Evolutionary conservation across 2,888 invertebrate species (phyloP).

Genomic region (Exephanes ischioxanthus): DNA sequence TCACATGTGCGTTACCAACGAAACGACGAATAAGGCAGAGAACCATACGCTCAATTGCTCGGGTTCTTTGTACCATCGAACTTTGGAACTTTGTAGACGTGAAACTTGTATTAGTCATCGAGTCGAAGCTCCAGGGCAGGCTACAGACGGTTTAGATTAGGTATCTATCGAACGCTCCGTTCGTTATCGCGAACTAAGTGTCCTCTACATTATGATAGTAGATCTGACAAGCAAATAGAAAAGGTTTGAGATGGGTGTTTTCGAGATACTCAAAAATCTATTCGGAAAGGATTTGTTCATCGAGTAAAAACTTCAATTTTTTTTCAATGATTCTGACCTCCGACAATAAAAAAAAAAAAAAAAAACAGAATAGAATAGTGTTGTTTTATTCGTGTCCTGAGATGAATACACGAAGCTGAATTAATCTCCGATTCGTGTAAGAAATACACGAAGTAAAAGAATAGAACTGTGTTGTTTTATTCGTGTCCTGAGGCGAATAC

Average conservation of each 20-base stretch:
- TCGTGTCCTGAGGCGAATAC: too few species aligned
- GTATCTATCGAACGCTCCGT: constrained; percentile 37
- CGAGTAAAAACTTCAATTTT: neutral
- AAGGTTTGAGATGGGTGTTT: neutral
- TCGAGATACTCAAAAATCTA: neutral
- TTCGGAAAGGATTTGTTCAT: neutral
- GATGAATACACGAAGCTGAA: too few species aligned
- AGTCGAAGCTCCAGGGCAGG: neutral
- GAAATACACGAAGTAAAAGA: too few species aligned
- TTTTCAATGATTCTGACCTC: neutral
- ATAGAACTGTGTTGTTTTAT: too few species aligned
- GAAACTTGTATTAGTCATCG: constrained; percentile 6
- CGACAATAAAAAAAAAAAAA: too few species aligned
- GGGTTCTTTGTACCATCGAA: neutral
- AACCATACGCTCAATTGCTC: neutral
- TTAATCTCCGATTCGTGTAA: too few species aligned
- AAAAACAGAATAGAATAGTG: too few species aligned
- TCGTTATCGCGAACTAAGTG: constrained; percentile 7
- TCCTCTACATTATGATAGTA: neutral
- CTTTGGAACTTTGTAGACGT: constrained; percentile 9
- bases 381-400: too few species aligned
- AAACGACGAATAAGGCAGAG: neutral
- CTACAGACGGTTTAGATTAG: constrained; percentile 61
- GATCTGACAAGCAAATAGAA: neutral
- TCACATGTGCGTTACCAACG: constrained; percentile 11